Base-by-base conservation (phyloP, 2,888 invertebrate genomes). In the Drosophila kambysellisi region DNA sequence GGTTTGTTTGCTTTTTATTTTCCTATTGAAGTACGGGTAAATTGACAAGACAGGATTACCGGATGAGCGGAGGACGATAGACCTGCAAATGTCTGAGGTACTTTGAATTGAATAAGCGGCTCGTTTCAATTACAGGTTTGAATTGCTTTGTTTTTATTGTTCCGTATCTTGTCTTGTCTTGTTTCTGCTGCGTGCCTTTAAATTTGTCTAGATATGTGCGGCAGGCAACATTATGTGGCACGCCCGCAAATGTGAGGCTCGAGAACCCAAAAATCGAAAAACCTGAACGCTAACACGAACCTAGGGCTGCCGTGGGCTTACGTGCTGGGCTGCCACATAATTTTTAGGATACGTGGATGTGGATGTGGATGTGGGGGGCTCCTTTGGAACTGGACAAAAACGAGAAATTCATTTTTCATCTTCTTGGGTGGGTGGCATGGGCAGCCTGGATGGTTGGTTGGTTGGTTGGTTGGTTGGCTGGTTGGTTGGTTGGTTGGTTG, bases 381-480 rank as follows among this genome's bases (percentile, higher is more conserved):
- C 46, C 25, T 15, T 30, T 33, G 41, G 59, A 50, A 61, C 62
- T 59, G 85, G 81, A 83, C 79, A 73, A 70, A 83, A 84, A 74
- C 79, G 89, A 83, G 81, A 86, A 81, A 89, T 88, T 89, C 85
- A 89, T 89, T 89, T 86, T 86, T 86, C 85, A 85, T 76, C 66
- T 79, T 87, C 76, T 76, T 33, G 59, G 75, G 57, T 76, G 75
- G 46, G 20, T 20, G 20, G 46, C 20, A 25, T 0, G 15, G 20
- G 20, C 46, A 20, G 20, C 12, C 43, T 7, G 43, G 6, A 3
- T 6, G 37, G 15, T 15, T 3, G 35, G 0, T 15, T 6, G 37
- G 15, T 15, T 3, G 35, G 0, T 15, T 7, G 43, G 6, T 3
- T 6, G 37, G 15, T 15, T 3, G 35, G 0, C 6, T 25, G n/a